Conservation (phyloP, 2,797 vertebrate genomes). For the Tenualosa ilisha region DNA sequence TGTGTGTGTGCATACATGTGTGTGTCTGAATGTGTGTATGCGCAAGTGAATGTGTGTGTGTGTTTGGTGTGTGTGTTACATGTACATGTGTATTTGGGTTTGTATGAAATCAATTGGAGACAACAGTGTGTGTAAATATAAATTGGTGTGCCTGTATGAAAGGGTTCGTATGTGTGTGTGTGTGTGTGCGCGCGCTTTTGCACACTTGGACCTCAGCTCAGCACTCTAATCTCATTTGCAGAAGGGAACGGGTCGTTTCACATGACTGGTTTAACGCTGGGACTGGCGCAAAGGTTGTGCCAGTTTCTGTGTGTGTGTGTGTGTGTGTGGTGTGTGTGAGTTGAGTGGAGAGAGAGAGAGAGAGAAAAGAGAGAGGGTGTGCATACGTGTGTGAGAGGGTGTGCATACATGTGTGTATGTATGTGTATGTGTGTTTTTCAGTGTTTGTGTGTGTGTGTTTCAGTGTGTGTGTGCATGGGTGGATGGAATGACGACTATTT, state of each 20-base stretch:
- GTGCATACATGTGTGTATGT: background rate
- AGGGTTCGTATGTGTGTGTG: background rate
- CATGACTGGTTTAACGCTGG: slow-evolving; percentile 79
- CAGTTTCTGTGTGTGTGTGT: slow-evolving; percentile 60
- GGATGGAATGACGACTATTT: slow-evolving; percentile 14
- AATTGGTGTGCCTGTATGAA: background rate
- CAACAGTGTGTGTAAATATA: background rate
- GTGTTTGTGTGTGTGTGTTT: background rate
- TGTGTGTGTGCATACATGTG: background rate
- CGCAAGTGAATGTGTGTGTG: background rate
- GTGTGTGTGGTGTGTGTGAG: slow-evolving; percentile 34
- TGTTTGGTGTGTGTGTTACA: slow-evolving; percentile 52
- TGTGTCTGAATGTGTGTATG: background rate
- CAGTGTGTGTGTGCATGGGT: background rate
- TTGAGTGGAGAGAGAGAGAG: too few relatives aligned
- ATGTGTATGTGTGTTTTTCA: background rate
- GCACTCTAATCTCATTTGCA: slow-evolving; percentile 82
- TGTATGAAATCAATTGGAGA: background rate
- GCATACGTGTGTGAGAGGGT: background rate
- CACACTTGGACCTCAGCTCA: slow-evolving; percentile 45
- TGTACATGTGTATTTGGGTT: background rate
- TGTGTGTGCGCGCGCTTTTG: slow-evolving; percentile 35
- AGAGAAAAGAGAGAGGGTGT: background rate
- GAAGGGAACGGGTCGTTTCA: slow-evolving; percentile 75
- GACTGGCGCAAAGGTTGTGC: slow-evolving; percentile 71